A percentile compares a stretch with the other conserved stretches of the same genome.
Conservation (phyloP, 1,140 invertebrate species). For the Trichomalopsis sarcophagae region DNA sequence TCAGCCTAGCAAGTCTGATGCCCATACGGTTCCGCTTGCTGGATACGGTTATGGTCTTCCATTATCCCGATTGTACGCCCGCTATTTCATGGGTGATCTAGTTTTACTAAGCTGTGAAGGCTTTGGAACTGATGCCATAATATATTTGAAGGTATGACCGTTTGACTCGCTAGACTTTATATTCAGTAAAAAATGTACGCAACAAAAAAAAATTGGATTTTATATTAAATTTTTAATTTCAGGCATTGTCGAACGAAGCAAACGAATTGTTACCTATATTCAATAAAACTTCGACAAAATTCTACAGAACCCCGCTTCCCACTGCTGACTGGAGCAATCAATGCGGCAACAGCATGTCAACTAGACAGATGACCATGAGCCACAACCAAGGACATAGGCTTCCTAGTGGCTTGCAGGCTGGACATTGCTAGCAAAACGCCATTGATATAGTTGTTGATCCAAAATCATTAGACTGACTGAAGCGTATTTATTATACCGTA, state of each 20-base stretch:
- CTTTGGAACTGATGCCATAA: constrained; percentile 95
- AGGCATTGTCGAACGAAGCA: constrained; percentile 95
- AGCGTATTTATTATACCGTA: constrained; percentile 49
- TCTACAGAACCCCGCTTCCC: constrained; percentile 87
- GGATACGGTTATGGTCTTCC: constrained; percentile 99
- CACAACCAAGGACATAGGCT: constrained; percentile 66
- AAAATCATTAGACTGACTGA: constrained; percentile 46
- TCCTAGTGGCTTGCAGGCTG: constrained; percentile 64
- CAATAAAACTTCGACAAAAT: constrained; percentile 94
- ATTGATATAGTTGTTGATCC: constrained; percentile 39
- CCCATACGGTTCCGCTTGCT: constrained; percentile 92
- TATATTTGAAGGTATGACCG: constrained; percentile 93
- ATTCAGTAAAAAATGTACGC: constrained; percentile 3
- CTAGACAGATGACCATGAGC: constrained; percentile 67
- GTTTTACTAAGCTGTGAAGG: constrained; percentile 95
- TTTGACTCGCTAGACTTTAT: not conserved
- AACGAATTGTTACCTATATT: constrained; percentile 97
- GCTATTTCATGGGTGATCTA: constrained; percentile 98
- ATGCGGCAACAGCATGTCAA: constrained; percentile 69
- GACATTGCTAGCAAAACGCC: constrained; percentile 63
- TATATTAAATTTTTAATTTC: constrained; percentile 56
- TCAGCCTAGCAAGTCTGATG: constrained; percentile 88
- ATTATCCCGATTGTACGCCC: constrained; percentile 95
- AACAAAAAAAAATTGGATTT: not conserved
- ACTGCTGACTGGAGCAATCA: constrained; percentile 91